Base-by-base conservation (phyloP, 2,888 invertebrate species). In the Cheilosia urbana region DNA sequence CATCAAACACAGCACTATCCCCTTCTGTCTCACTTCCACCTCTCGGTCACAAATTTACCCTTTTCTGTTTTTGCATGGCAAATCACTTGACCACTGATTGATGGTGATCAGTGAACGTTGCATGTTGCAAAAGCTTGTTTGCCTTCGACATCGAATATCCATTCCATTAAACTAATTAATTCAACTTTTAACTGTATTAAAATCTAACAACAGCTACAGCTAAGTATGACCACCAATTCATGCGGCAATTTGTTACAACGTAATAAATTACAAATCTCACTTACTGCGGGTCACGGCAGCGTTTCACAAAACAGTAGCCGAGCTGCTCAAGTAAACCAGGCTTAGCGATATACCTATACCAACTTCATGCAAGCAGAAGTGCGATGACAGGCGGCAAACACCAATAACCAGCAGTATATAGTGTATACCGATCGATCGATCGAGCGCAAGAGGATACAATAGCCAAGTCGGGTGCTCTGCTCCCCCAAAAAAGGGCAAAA, bases 161-260 rank as follows among this genome's bases (percentile, higher is more conserved):
- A 80, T 80, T 77, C 80, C 58, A 82, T 82, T 80, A 76, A 80
- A 77, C 76, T 85, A 80, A 85, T 85, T 81, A 77, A 85, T 80
- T 77, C 72, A 76, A 58, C 42, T 65, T 45, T 66, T 49, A 63
- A 66, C 75, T 57, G 68, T 24, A 51, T 57, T 68, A 62, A 21
- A 47, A 40, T 53, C 57, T 17, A 27, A 62, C 34, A 66, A 30
- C 47, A 62, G 40, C 19, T 21, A 53, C 42, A 80, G 57, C 21
- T 11, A 9, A 4, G 7, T n/a, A 45, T 4, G 13, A 55, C 58
- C 40, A 34, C 79, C 79, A 77, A 78, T 68, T 51, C 66, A 62
- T 49, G 69, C 40, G 71, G 75, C 75, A 84, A 84, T 81, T 77
- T 81, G 85, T 83, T 78, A 75, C 68, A 80, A 68, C 76, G 81